Conservation (phyloP, 2,888 invertebrate genomes). For the Zhuqinia jingwanae region DNA sequence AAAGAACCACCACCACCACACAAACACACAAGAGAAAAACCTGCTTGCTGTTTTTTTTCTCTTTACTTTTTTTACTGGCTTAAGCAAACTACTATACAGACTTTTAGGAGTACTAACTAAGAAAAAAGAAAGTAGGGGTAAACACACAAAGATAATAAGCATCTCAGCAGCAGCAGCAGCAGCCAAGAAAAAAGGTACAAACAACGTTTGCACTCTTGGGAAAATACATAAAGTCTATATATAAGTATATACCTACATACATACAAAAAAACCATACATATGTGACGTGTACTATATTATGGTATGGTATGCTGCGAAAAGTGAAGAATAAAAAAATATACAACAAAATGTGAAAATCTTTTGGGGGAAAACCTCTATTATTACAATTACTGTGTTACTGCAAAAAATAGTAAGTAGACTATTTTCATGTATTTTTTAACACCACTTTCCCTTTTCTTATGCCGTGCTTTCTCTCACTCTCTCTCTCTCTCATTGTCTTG, state of each 20-base stretch:
- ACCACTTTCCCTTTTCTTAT: conserved; percentile 10
- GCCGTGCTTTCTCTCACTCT: too few relatives aligned
- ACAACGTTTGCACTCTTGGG: conserved; percentile 30
- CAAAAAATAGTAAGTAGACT: conserved; percentile 25
- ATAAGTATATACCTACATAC: too few relatives aligned
- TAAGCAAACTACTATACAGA: conserved; percentile 39
- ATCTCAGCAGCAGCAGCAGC: not conserved
- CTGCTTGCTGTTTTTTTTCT: conserved; percentile 26
- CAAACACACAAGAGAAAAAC: conserved; percentile 39
- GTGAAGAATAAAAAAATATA: conserved; percentile 25
- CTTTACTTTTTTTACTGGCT: conserved; percentile 23
- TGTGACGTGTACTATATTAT: too few relatives aligned
- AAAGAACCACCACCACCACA: too few relatives aligned
- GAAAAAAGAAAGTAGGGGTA: not conserved
- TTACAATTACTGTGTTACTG: conserved; percentile 52
- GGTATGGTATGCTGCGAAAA: not conserved
- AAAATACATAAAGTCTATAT: not conserved
- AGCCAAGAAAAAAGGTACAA: conserved; percentile 42
- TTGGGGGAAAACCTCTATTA: conserved; percentile 47
- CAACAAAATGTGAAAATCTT: conserved; percentile 63
- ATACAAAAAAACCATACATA: too few relatives aligned
- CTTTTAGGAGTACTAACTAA: conserved; percentile 5
- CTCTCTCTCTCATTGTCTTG: too few relatives aligned
- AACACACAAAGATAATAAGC: conserved; percentile 14
- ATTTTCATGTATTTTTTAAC: conserved; percentile 40